These are phyloP conservation scores for Hoplodrina blanda DNA, from an alignment of 2,888 invertebrate species.

Conservation along the genomic window DNA sequence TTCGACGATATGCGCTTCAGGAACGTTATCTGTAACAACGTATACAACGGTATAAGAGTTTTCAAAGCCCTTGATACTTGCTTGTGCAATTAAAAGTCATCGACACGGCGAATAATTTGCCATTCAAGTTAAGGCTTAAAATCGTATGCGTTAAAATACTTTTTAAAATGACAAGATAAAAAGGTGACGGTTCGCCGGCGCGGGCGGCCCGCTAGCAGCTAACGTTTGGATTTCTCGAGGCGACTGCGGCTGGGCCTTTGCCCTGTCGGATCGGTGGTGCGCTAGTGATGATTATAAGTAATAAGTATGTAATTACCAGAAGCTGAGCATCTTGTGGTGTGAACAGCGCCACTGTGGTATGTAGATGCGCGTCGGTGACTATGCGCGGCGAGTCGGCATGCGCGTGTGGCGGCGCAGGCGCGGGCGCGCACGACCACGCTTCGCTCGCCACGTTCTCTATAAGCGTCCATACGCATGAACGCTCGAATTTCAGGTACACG, in stretches of 20 bases:
- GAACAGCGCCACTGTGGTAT: conserved; percentile 73
- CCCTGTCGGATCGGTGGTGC: no score
- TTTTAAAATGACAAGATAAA: no score
- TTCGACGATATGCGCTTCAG: conserved; percentile 84
- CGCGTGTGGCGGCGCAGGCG: conserved; percentile 67
- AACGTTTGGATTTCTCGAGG: no score
- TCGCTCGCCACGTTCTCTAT: conserved; percentile 92
- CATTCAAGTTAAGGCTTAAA: no score
- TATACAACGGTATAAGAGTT: not conserved
- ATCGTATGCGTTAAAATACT: no score
- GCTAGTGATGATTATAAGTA: no score
- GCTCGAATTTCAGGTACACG: conserved; percentile 95
- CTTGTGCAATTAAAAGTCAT: no score
- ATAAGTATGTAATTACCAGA: conserved; percentile 70
- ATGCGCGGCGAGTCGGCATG: conserved; percentile 72
- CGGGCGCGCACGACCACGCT: conserved; percentile 76
- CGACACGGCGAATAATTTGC: no score
- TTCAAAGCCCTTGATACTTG: no score
- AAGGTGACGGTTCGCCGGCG: no score
- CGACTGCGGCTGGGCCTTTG: no score
- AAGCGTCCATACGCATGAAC: conserved; percentile 94
- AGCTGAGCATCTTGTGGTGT: conserved; percentile 77
- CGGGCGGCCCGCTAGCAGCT: no score
- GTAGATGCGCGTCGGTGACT: conserved; percentile 73
- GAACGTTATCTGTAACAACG: conserved; percentile 79